These are phyloP conservation scores for Muntiacus reevesi DNA, from an alignment of 2,113 vertebrate genomes.

Conservation along the genomic window DNA sequence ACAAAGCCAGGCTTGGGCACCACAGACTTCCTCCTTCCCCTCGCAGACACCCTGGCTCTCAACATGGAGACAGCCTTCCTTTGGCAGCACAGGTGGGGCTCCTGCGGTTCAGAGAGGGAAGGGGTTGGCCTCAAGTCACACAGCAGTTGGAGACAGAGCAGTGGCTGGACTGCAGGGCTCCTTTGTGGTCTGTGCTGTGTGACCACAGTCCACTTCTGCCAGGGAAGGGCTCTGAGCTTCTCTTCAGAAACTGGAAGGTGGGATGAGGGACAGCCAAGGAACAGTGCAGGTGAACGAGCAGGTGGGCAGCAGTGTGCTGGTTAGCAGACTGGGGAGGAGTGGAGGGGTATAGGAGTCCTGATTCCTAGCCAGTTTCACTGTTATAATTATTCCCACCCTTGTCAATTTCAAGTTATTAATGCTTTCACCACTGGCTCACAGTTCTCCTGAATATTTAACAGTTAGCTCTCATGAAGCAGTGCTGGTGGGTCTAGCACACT, in stretches of 20 bases:
- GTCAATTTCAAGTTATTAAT: background rate
- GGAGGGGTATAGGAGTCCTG: background rate
- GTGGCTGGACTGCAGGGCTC: background rate
- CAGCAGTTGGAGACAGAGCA: background rate
- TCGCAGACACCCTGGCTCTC: background rate
- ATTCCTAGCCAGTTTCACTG: background rate
- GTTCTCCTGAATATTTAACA: background rate
- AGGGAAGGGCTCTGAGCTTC: background rate
- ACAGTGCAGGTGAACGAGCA: background rate
- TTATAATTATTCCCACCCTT: background rate
- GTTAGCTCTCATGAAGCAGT: background rate
- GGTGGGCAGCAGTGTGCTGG: background rate
- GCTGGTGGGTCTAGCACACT: background rate
- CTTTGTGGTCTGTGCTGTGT: background rate
- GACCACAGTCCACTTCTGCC: background rate
- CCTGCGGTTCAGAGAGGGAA: background rate
- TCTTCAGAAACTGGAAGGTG: background rate
- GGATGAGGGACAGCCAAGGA: background rate
- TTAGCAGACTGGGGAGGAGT: background rate
- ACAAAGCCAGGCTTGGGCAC: background rate
- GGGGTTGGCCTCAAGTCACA: background rate
- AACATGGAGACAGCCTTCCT: background rate
- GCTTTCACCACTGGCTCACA: background rate
- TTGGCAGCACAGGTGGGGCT: background rate
- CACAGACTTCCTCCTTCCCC: background rate